Percentiles rank a stretch among this genome's conserved stretches.
phyloP scores from a whole-genome alignment of 2,888 invertebrate genomes.

The Alentia gelatinosa region DNA sequence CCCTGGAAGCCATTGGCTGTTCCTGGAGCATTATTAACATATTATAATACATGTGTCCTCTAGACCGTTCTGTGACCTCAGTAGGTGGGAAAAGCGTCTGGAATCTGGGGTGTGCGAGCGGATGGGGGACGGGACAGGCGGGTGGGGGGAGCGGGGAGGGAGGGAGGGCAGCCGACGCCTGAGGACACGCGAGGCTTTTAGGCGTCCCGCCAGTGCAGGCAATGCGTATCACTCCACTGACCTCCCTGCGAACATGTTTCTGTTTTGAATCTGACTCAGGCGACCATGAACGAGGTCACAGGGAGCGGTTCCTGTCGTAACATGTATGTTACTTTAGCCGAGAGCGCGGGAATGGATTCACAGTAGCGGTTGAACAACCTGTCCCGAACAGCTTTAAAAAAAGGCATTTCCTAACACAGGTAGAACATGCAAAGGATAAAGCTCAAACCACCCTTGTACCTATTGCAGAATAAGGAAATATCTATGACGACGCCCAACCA shows the following conservation, averaged over 20 bases:
- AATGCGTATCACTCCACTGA: not conserved
- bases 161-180: not conserved
- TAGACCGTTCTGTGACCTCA: not conserved
- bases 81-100: not conserved
- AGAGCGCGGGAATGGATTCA: not conserved
- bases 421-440: too few relatives aligned
- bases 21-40: not conserved
- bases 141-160: not conserved
- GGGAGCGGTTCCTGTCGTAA: too few relatives aligned
- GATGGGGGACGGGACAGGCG: not conserved
- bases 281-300: not conserved
- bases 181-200: not conserved
- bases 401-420: too few relatives aligned
- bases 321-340: too few relatives aligned
- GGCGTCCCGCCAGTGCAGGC: not conserved
- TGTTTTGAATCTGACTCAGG: not conserved
- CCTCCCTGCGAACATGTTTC: constrained; percentile 21
- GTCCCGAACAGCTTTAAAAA: too few relatives aligned
- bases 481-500: too few relatives aligned
- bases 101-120: not conserved
- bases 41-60: not conserved
- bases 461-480: too few relatives aligned
- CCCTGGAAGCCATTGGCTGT: not conserved
- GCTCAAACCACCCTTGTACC: too few relatives aligned
- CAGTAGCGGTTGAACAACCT: not conserved